These are phyloP conservation scores for Bombus vancouverensis DNA, from an alignment of 1,140 invertebrate genomes.

Conservation along the genomic window DNA sequence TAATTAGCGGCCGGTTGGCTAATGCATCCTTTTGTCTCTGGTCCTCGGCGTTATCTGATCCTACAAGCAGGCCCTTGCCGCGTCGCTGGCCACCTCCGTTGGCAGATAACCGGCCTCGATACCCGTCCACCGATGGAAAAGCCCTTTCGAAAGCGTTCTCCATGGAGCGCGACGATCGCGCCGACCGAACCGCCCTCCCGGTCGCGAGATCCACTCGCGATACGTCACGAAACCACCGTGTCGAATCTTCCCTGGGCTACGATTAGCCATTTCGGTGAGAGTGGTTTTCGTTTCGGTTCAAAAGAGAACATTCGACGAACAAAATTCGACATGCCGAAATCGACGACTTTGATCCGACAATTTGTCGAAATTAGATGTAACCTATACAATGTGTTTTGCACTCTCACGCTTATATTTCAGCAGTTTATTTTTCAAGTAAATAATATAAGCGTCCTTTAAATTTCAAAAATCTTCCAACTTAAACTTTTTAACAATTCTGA, in stretches of 20 bases:
- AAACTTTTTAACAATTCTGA: background rate
- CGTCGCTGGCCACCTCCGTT: constrained; percentile 51
- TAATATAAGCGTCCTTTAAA: too few species aligned
- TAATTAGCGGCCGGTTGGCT: constrained; percentile 78
- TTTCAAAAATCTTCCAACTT: background rate
- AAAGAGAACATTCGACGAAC: background rate
- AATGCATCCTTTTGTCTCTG: constrained; percentile 75
- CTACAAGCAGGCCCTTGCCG: constrained; percentile 47
- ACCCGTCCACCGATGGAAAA: constrained; percentile 53
- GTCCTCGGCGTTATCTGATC: constrained; percentile 55
- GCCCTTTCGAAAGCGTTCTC: constrained; percentile 55
- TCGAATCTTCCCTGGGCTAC: background rate
- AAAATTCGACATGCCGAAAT: background rate
- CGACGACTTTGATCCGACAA: background rate
- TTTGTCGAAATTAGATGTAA: background rate
- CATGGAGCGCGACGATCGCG: constrained; percentile 41
- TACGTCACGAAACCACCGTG: background rate
- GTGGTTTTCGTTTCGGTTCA: background rate
- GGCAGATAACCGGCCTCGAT: constrained; percentile 69
- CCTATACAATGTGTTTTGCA: too few species aligned
- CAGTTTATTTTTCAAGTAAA: too few species aligned
- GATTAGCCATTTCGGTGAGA: background rate
- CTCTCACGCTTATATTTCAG: too few species aligned
- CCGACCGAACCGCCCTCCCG: background rate
- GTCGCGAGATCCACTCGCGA: constrained; percentile 36